Conservation (phyloP, 1,140 invertebrate species). For the roundworm (Caenorhabditis elegans) region DNA sequence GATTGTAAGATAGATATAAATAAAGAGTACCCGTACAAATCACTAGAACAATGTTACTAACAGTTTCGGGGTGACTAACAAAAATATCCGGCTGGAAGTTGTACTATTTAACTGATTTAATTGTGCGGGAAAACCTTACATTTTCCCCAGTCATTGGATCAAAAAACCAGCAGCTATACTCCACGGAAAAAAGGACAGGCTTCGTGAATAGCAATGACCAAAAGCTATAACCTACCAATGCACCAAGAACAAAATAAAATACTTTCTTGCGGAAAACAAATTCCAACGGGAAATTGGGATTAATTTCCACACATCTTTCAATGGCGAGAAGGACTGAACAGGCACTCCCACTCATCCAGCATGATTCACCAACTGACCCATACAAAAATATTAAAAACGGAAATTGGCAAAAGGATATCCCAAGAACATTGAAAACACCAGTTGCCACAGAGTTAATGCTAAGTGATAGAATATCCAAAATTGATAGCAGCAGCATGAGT, state of each 20-base stretch:
- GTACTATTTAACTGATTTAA: no score
- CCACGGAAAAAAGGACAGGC: background rate
- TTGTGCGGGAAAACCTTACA: no score
- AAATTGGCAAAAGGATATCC: background rate
- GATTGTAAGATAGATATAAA: background rate
- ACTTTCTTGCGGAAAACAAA: background rate
- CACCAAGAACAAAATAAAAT: background rate
- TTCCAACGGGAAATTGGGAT: background rate
- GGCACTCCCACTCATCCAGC: background rate
- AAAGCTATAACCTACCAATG: background rate
- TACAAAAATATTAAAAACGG: background rate
- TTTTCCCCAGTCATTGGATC: background rate
- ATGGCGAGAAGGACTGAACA: background rate
- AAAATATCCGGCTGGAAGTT: no score
- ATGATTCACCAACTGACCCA: background rate
- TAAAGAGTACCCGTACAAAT: background rate
- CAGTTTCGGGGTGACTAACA: background rate
- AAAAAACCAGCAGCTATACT: background rate
- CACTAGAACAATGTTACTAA: background rate
- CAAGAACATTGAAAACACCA: background rate
- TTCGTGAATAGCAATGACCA: background rate
- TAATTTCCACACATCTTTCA: constrained; percentile 4
- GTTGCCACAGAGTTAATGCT: background rate
- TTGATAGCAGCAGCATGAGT: constrained; percentile 2
- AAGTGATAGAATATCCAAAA: constrained; percentile 12